Percentiles rank a stretch among this genome's conserved stretches.
Conservation (phyloP, 2,888 invertebrate species). For the Acleris literana region DNA sequence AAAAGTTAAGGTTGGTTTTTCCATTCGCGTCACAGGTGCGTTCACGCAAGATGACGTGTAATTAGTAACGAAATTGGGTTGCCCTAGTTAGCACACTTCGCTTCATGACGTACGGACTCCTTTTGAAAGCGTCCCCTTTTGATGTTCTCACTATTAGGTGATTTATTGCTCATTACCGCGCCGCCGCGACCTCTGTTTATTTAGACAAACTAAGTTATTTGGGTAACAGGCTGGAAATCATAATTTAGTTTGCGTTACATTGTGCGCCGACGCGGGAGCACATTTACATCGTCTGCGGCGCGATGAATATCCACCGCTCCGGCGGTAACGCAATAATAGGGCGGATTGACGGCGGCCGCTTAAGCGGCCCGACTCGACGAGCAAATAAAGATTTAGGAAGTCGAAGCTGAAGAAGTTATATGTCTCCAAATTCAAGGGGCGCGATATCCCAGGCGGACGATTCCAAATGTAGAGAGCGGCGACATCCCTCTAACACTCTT, state of each 20-base stretch:
- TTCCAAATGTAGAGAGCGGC: constrained; percentile 59
- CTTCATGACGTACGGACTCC: constrained; percentile 53
- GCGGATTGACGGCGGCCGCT: constrained; percentile 17
- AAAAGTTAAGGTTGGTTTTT: constrained; percentile 30
- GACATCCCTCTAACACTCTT: constrained; percentile 57
- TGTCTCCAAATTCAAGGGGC: constrained; percentile 65
- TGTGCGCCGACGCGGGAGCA: constrained; percentile 17
- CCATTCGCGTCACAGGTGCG: constrained; percentile 36
- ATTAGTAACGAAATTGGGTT: constrained; percentile 61
- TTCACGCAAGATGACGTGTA: constrained; percentile 49
- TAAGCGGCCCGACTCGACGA: constrained; percentile 23
- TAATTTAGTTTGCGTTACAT: constrained; percentile 32
- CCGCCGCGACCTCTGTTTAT: constrained; percentile 48
- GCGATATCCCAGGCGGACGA: constrained; percentile 58
- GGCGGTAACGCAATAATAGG: constrained; percentile 11
- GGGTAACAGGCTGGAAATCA: constrained; percentile 43
- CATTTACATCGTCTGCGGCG: constrained; percentile 27
- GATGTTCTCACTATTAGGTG: constrained; percentile 56
- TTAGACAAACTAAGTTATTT: constrained; percentile 51
- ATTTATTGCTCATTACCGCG: constrained; percentile 58
- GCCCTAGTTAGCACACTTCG: constrained; percentile 48
- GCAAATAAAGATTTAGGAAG: constrained; percentile 65
- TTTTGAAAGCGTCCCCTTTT: constrained; percentile 52
- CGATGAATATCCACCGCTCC: constrained; percentile 13
- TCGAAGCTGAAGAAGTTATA: constrained; percentile 60